phyloP scores from a whole-genome alignment of 2,888 invertebrate species.

The Trilocha varians region DNA sequence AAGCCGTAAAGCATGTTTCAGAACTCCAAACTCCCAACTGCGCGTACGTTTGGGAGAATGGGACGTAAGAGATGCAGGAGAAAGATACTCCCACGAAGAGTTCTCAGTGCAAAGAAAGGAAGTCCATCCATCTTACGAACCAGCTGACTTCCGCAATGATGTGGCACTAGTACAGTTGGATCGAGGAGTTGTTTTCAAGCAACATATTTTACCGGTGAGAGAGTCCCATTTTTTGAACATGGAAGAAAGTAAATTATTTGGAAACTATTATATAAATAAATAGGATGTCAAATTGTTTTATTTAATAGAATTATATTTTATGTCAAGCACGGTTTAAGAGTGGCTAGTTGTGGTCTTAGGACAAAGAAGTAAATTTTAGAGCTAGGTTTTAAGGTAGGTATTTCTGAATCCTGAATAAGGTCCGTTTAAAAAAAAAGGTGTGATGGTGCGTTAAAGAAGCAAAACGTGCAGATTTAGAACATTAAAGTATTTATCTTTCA shows the following conservation, averaged over 20 bases:
- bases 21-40: slow-evolving; percentile 90
- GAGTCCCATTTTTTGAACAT: too few relatives aligned
- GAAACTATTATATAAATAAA: too few relatives aligned
- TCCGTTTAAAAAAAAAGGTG: too few relatives aligned
- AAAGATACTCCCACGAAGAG: slow-evolving; percentile 89
- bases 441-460: too few relatives aligned
- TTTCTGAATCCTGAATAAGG: too few relatives aligned
- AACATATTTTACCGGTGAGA: slow-evolving; percentile 88
- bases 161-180: slow-evolving; percentile 88
- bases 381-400: too few relatives aligned
- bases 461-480: too few relatives aligned
- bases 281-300: neutral
- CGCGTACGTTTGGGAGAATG: slow-evolving; percentile 93
- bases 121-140: slow-evolving; percentile 92
- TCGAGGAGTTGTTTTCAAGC: slow-evolving; percentile 87
- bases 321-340: neutral
- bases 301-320: neutral
- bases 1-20: too few relatives aligned
- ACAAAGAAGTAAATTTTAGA: too few relatives aligned
- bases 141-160: slow-evolving; percentile 93
- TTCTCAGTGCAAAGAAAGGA: slow-evolving; percentile 91
- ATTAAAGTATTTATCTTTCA: too few relatives aligned
- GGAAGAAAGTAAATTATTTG: too few relatives aligned
- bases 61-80: slow-evolving; percentile 90
- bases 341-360: neutral